Conservation (phyloP, 2,888 invertebrate species). For the Mellilla xanthometata region DNA sequence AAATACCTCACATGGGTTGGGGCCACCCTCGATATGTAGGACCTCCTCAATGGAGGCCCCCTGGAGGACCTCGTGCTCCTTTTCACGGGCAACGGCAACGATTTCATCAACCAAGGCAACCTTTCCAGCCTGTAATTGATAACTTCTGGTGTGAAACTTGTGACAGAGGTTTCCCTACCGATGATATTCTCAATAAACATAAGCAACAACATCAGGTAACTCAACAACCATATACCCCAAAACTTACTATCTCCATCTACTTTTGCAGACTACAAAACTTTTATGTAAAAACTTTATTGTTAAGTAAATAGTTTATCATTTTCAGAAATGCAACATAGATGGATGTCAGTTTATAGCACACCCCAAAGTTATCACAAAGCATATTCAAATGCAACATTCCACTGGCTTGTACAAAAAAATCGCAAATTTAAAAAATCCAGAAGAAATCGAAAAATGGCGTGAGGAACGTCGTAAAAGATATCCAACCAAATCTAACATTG, state of each 20-base stretch:
- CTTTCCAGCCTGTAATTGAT: conserved; percentile 29
- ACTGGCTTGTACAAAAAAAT: conserved; percentile 92
- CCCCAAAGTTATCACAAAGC: conserved; percentile 89
- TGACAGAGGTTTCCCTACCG: conserved; percentile 86
- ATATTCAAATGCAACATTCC: conserved; percentile 91
- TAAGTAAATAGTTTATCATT: conserved; percentile 21
- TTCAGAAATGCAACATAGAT: conserved; percentile 88
- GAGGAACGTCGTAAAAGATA: conserved; percentile 90
- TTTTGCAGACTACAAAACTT: too few relatives aligned
- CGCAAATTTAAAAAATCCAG: conserved; percentile 87
- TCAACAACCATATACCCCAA: too few relatives aligned
- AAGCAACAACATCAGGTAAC: conserved; percentile 87
- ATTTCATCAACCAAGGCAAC: conserved; percentile 23
- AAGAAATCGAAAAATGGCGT: conserved; percentile 93
- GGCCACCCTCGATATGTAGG: conserved; percentile 22
- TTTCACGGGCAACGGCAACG: conserved; percentile 24
- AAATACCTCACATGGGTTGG: conserved; percentile 27
- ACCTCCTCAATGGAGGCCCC: conserved; percentile 35
- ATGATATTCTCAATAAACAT: conserved; percentile 85
- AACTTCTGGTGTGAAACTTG: conserved; percentile 90
- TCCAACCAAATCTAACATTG: conserved; percentile 88
- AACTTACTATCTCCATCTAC: too few relatives aligned
- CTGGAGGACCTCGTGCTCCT: conserved; percentile 22
- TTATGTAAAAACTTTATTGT: too few relatives aligned
- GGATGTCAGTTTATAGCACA: conserved; percentile 92